Evolutionary conservation across 2,888 invertebrate genomes (phyloP).

Genomic region (Philaethria dido): DNA sequence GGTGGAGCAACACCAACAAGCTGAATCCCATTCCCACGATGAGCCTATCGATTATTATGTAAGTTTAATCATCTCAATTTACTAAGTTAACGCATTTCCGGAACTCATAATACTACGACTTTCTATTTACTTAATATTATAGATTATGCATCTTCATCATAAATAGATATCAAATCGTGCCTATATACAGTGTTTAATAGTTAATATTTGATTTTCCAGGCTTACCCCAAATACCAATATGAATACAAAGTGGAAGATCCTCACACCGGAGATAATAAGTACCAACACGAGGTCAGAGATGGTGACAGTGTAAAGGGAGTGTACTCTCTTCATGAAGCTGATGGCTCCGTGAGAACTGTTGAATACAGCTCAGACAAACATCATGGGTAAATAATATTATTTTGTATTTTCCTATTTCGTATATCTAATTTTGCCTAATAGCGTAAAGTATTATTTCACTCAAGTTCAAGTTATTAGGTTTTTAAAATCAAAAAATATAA

Average conservation of each 20-base stretch:
- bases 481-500: too few species aligned
- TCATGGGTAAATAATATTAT: slow-evolving; percentile 70
- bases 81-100: slow-evolving; percentile 54
- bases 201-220: slow-evolving; percentile 51
- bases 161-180: slow-evolving; percentile 38
- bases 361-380: slow-evolving; percentile 85
- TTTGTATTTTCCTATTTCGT: not conserved
- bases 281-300: slow-evolving; percentile 83
- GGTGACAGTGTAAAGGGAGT: slow-evolving; percentile 87
- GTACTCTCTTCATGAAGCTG: slow-evolving; percentile 84
- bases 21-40: slow-evolving; percentile 61
- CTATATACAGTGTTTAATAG: not conserved
- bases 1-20: slow-evolving; percentile 53
- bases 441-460: too few species aligned
- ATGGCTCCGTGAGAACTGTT: slow-evolving; percentile 84
- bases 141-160: slow-evolving; percentile 47
- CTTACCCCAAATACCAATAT: slow-evolving; percentile 84
- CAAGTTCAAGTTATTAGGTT: too few species aligned
- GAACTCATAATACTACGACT: slow-evolving; percentile 61
- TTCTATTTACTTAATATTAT: slow-evolving; percentile 68
- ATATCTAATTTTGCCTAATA: too few species aligned
- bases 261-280: slow-evolving; percentile 85
- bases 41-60: slow-evolving; percentile 78
- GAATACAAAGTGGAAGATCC: slow-evolving; percentile 85
- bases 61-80: slow-evolving; percentile 52